Evolutionary conservation across 2,888 invertebrate genomes (phyloP).

Genomic region (Lysandra coridon): DNA sequence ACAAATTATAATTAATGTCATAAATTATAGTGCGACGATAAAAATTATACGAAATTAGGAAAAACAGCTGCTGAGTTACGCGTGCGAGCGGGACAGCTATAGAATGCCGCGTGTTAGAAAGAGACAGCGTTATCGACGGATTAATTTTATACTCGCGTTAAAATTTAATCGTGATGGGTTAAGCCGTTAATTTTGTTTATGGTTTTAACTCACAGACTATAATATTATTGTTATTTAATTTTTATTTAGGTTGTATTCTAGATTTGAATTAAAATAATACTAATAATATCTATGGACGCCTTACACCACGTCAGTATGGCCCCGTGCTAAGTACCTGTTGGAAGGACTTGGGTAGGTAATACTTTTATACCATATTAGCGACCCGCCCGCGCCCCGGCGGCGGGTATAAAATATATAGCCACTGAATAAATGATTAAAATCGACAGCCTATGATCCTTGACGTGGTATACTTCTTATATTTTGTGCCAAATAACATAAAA

Average conservation of each 20-base stretch:
- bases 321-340: no score
- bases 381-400: no score
- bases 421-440: no score
- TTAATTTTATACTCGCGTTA: conserved; percentile 72
- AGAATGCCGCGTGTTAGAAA: conserved; percentile 40
- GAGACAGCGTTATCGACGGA: conserved; percentile 50
- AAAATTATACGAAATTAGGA: conserved; percentile 29
- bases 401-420: no score
- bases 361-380: no score
- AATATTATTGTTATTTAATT: neutral
- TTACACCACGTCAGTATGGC: no score
- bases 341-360: no score
- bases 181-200: conserved; percentile 62
- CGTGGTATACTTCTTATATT: no score
- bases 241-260: neutral
- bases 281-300: no score
- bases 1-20: conserved; percentile 4
- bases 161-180: conserved; percentile 62
- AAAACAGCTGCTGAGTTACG: conserved; percentile 30
- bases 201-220: conserved; percentile 34
- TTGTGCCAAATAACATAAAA: no score
- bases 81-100: conserved; percentile 12
- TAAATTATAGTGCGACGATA: conserved; percentile 20
- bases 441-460: no score
- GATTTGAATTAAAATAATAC: neutral